Percentiles rank a stretch among this genome's conserved stretches.
phyloP scores from a whole-genome alignment of 2,797 vertebrate genomes.

The Silurus aristotelis region DNA sequence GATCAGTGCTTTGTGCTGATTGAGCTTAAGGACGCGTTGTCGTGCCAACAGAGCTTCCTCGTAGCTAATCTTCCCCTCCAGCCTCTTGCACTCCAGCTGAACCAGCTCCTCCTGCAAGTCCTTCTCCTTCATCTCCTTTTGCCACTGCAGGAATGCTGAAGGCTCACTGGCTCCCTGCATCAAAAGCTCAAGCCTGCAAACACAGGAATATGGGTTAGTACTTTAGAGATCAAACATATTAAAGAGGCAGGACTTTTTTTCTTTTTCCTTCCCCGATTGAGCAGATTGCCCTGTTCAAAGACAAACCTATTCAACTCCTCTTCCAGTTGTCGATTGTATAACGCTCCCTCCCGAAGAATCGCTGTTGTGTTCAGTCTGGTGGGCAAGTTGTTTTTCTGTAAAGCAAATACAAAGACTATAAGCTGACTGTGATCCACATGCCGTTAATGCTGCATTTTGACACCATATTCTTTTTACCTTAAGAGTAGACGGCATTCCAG shows the following conservation, averaged over 20 bases:
- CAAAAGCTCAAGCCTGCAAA: slow-evolving; percentile 79
- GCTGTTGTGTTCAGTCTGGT: slow-evolving; percentile 87
- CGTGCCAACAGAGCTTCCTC: slow-evolving; percentile 81
- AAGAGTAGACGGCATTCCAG: slow-evolving; percentile 57
- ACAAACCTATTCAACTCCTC: slow-evolving; percentile 86
- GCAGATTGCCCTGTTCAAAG: neutral
- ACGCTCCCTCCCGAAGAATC: slow-evolving; percentile 82
- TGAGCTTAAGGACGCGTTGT: slow-evolving; percentile 73
- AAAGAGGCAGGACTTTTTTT: neutral
- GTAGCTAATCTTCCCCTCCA: slow-evolving; percentile 80
- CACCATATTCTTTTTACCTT: slow-evolving; percentile 57
- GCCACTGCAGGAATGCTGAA: slow-evolving; percentile 84
- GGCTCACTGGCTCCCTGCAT: slow-evolving; percentile 77
- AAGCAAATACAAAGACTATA: slow-evolving; percentile 38
- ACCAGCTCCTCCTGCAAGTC: slow-evolving; percentile 78
- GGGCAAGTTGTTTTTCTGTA: slow-evolving; percentile 72
- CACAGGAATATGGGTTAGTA: slow-evolving; percentile 1
- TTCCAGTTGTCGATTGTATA: slow-evolving; percentile 81
- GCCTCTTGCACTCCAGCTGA: slow-evolving; percentile 70
- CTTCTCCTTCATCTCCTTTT: slow-evolving; percentile 79
- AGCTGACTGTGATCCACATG: neutral
- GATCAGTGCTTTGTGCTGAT: slow-evolving; percentile 76
- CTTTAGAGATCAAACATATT: neutral
- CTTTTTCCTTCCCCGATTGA: neutral
- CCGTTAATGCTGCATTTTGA: neutral